Base-by-base conservation (phyloP, 1,140 invertebrate species). In the Solenopsis fugax region DNA sequence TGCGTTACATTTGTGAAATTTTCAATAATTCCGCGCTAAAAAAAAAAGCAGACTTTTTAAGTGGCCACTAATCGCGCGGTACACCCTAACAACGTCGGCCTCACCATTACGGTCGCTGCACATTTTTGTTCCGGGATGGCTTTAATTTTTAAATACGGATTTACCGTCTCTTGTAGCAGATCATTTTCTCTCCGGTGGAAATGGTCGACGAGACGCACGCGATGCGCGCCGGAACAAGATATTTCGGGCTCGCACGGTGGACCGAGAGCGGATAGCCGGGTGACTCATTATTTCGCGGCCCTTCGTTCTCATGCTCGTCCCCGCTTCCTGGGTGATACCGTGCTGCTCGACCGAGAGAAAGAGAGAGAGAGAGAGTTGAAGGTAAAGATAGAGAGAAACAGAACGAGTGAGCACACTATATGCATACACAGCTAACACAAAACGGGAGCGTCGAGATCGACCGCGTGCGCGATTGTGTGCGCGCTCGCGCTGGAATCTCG, bases 231-330 rank as follows among this genome's bases (percentile, higher is more conserved):
- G 89, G 87, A 80, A 92, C 87, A 71, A 88, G 92, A 92, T 93
- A 92, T 93, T 91, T 84, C 76, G 81, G 85, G 90, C 69, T 88
- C 80, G 88, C 78, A 92, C 92, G 92, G 91, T 91, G 90, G 67
- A 73, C 76, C 87, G 89, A 81, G 85, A 86, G 78, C 88, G 90
- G 87, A 89, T 91, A 76, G 90, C 21, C 87, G 87, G 92, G 90
- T 94, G 93, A 94, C 93, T 94, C 93, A 93, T 94, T 94, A 94
- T 94, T 94, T 94, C 89, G 62, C 29, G 90, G 93, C 92, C 92
- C 91, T 92, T 93, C 92, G 73, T 90, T 88, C 89, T 93, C 91
- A 92, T 91, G 67, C 89, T 91, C 88, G 78, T 58, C 82, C 69
- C 84, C 69, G 60, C 60, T 87, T 50, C 71, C 75, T 62, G 69